Base-by-base conservation (phyloP, 2,888 invertebrate genomes). In the Drosophila mimica region DNA sequence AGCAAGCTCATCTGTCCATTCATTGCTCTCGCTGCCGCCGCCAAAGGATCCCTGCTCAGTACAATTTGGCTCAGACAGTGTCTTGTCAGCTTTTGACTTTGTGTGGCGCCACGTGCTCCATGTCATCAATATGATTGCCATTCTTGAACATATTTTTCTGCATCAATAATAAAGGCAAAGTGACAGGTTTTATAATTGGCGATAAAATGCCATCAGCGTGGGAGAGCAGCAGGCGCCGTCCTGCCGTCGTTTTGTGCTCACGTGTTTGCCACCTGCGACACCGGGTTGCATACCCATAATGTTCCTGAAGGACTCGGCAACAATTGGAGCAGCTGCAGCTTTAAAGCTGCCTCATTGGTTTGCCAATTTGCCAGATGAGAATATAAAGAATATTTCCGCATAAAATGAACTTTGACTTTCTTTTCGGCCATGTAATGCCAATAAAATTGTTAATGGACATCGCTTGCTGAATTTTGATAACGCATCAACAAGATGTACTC, bases 101-200 rank as follows among this genome's bases (percentile, higher is more conserved):
- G 36, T 30, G 31, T 28, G 43, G 28, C 48, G 33, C 61, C 79
- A 76, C 73, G 69, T 82, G 76, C 74, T 58, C 56, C 69, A 38
- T 62, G 66, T 78, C 79, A 81, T 75, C 88, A 68, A 36, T 57
- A 82, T 89, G 86, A 87, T 87, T 87, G 86, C 76, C 89, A 87
- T 84, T 87, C 84, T 83, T 57, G 68, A 70, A 53, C 57, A 66
- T 68, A 70, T 63, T 48, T 52, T 59, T 67, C 54, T 71, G 43
- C 70, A 81, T 74, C 71, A 65, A 84, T 84, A 87, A 88, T 83
- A 89, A 76, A 74, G 68, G 61, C 63, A 76, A 77, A 81, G 73
- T 89, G 89, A 75, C 89, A 87, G 88, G 65, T 79, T 83, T 89
- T 77, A 85, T 88, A 87, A 87, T 87, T 89, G 87, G 74, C 76